Evolutionary conservation across 2,113 vertebrate genomes (phyloP), one percentile per base, ranked within the genome.

Genomic region (Morone chrysops): DNA sequence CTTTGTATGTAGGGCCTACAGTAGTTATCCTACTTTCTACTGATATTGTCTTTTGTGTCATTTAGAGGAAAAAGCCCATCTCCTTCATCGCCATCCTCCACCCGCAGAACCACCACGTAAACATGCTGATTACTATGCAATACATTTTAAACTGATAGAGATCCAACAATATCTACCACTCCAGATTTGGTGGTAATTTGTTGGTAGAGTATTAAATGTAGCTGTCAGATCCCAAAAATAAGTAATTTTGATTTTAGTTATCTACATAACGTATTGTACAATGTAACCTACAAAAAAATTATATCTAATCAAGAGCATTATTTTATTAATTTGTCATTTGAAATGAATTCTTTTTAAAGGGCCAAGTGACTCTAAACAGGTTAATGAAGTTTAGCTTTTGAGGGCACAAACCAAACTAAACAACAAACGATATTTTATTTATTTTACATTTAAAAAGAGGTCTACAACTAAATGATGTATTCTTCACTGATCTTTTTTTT

Each of bases 91-190:
- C 78, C 87, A 0, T 74, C 75, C 2, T 87, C 75, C 61, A 77
- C 77, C 18, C 78, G 3, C 2, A 85, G 48, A 63, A 68, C 41
- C 43, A 83, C 17, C 85, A 94, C 92, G 93, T 94, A 83, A 90
- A 82, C n/a, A 66, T 45, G n/a, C 45, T 18, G 41, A 54, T 25
- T 16, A 66, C 20, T 18, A 5, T 5, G 22, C 45, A 20, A 20
- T 11, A 2, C 14, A 57, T 12, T 57, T 36, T 53, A 6, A 13
- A 14, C 8, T 47, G 11, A 22, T 20, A 2, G 2, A 48, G 2
- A 36, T 5, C 17, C 12, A 73, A 73, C 56, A 60, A 5, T 48
- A 4, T 56, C 45, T 31, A 18, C 40, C 40, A 72, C 10, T 31
- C 54, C 10, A 56, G n/a, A 72, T 36, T 13, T 48, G 8, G 12